Evolutionary conservation across 1,140 invertebrate genomes (phyloP).

Genomic region (Diorhabda carinulata): DNA sequence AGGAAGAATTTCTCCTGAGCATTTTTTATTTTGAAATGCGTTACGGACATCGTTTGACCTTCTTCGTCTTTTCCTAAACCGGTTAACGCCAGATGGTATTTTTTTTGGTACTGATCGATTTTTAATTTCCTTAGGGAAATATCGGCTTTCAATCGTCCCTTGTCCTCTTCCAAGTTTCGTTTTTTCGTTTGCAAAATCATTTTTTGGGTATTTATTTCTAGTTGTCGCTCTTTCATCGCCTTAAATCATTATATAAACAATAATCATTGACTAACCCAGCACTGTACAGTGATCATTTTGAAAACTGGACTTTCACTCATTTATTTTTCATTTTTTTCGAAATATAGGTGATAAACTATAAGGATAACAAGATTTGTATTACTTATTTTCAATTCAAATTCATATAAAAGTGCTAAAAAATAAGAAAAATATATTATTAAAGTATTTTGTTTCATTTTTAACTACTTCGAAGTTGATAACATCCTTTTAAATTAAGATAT

Average conservation of each 20-base stretch:
- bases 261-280: too few species aligned
- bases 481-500: too few species aligned
- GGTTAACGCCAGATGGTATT: constrained; percentile 36
- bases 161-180: constrained; percentile 55
- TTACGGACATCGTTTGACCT: constrained; percentile 57
- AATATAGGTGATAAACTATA: too few species aligned
- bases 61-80: constrained; percentile 55
- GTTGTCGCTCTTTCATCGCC: constrained; percentile 61
- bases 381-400: too few species aligned
- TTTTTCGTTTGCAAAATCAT: constrained; percentile 57
- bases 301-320: too few species aligned
- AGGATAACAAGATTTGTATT: too few species aligned
- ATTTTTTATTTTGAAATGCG: constrained; percentile 65
- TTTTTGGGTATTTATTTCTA: constrained; percentile 58
- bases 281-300: too few species aligned
- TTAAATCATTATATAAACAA: constrained; percentile 31
- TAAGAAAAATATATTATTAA: too few species aligned
- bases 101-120: constrained; percentile 58
- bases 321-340: too few species aligned
- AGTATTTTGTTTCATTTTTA: too few species aligned
- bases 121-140: constrained; percentile 55
- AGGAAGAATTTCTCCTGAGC: constrained; percentile 65
- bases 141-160: constrained; percentile 53
- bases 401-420: too few species aligned
- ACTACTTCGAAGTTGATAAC: too few species aligned